Percentiles rank a stretch among this genome's conserved stretches.
Conservation (phyloP, 1,140 invertebrate genomes). For the Papilio aristodemus region DNA sequence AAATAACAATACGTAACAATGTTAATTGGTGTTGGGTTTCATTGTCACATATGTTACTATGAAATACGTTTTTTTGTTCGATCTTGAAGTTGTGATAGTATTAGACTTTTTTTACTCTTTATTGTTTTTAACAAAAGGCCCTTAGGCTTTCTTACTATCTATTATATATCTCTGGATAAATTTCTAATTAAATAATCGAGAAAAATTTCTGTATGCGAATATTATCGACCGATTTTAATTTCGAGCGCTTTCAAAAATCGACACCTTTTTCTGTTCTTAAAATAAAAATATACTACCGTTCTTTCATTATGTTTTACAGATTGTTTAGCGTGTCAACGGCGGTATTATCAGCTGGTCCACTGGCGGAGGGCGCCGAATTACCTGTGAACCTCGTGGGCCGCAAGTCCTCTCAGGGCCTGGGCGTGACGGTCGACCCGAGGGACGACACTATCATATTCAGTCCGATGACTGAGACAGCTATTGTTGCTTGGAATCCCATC, state of each 20-base stretch:
- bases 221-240: too few relatives aligned
- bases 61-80: neutral
- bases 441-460: slow-evolving; percentile 87
- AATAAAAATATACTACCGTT: neutral
- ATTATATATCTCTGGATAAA: too few relatives aligned
- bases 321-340: slow-evolving; percentile 88
- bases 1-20: slow-evolving; percentile 3
- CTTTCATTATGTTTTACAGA: slow-evolving; percentile 61
- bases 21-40: slow-evolving; percentile 9
- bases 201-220: too few relatives aligned
- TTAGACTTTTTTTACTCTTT: too few relatives aligned
- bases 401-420: slow-evolving; percentile 90
- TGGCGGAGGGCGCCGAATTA: slow-evolving; percentile 84
- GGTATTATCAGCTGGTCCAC: slow-evolving; percentile 85
- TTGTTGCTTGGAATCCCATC: slow-evolving; percentile 88
- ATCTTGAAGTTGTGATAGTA: neutral
- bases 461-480: slow-evolving; percentile 87
- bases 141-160: too few relatives aligned
- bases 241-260: too few relatives aligned
- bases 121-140: too few relatives aligned
- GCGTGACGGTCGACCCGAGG: slow-evolving; percentile 84
- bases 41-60: neutral
- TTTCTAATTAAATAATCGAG: too few relatives aligned
- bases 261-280: too few relatives aligned
- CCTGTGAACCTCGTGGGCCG: slow-evolving; percentile 88